Percentiles rank a stretch among this genome's conserved stretches.
phyloP scores from a whole-genome alignment of 2,113 vertebrate species.

The Xerus inauris region DNA sequence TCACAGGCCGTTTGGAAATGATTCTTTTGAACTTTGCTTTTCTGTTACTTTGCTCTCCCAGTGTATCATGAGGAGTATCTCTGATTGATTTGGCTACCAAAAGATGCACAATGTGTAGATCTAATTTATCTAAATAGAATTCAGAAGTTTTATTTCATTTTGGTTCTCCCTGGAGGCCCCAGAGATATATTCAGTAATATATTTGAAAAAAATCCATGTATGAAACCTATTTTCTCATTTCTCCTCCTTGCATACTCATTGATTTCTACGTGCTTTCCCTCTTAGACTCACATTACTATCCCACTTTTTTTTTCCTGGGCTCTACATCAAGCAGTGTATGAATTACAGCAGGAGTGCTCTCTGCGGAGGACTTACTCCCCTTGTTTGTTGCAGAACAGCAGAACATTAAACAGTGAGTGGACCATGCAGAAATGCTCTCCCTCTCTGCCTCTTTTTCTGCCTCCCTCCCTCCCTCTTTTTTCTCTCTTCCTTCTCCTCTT shows the following conservation, averaged over 20 bases:
- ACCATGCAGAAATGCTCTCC: slow-evolving; percentile 81
- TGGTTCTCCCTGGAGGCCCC: slow-evolving; percentile 68
- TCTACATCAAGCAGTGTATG: slow-evolving; percentile 89
- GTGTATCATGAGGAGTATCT: slow-evolving; percentile 57
- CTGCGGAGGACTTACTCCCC: slow-evolving; percentile 86
- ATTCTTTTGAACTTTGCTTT: slow-evolving; percentile 74
- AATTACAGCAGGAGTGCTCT: slow-evolving; percentile 87
- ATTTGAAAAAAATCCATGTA: slow-evolving; percentile 82
- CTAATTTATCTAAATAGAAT: slow-evolving; percentile 80
- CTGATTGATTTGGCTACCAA: slow-evolving; percentile 74
- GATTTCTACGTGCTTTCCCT: slow-evolving; percentile 87
- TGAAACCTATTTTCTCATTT: slow-evolving; percentile 80
- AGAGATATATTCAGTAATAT: slow-evolving; percentile 78
- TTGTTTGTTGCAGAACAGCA: slow-evolving; percentile 89
- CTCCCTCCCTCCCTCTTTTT: slow-evolving; percentile 58
- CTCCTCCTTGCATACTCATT: slow-evolving; percentile 82
- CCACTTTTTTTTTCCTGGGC: slow-evolving; percentile 83
- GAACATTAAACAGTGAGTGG: slow-evolving; percentile 89
- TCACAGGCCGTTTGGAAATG: slow-evolving; percentile 63
- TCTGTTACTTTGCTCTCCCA: slow-evolving; percentile 59
- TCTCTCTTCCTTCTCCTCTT: neutral
- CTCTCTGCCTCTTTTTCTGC: slow-evolving; percentile 75
- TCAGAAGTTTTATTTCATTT: slow-evolving; percentile 78
- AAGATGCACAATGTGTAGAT: neutral
- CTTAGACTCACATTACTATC: slow-evolving; percentile 85